Conservation (phyloP, 2,888 invertebrate species). For the Exocentrus adspersus region DNA sequence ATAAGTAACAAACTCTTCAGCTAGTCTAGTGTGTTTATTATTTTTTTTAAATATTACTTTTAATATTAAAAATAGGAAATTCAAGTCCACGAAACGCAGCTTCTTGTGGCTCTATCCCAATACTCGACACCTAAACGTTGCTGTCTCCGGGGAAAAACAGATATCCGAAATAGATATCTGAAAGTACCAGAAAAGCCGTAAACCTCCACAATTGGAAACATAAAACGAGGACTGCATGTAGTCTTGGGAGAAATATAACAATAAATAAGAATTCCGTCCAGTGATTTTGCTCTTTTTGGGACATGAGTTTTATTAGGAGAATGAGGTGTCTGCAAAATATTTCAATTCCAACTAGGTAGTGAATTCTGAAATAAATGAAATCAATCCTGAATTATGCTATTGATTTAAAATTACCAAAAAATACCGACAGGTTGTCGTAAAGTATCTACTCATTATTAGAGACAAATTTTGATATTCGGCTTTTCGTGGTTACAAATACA, state of each 20-base stretch:
- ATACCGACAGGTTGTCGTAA: too few species aligned
- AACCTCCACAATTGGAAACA: slow-evolving; percentile 12
- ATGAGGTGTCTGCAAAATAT: background rate
- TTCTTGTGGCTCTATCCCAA: background rate
- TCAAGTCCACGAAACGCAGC: slow-evolving; percentile 1
- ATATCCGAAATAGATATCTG: slow-evolving; percentile 15
- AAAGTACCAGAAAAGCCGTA: slow-evolving; percentile 12
- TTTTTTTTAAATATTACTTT: too few species aligned
- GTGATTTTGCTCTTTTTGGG: background rate
- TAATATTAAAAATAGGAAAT: too few species aligned
- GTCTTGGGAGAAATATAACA: background rate
- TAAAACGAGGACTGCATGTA: slow-evolving; percentile 5
- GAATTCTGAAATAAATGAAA: too few species aligned
- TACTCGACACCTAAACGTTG: background rate
- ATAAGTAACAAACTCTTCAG: too few species aligned
- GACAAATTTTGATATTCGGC: too few species aligned
- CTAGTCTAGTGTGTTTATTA: too few species aligned
- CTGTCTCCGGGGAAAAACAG: slow-evolving; percentile 14
- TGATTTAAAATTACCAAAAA: too few species aligned
- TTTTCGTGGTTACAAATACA: too few species aligned
- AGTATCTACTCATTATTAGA: too few species aligned
- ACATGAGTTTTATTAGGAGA: background rate
- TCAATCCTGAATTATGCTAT: too few species aligned
- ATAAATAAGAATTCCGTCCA: background rate
- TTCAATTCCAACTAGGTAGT: background rate